Base-by-base conservation (phyloP, 1,140 invertebrate genomes). In the Adoxophyes honmai region DNA sequence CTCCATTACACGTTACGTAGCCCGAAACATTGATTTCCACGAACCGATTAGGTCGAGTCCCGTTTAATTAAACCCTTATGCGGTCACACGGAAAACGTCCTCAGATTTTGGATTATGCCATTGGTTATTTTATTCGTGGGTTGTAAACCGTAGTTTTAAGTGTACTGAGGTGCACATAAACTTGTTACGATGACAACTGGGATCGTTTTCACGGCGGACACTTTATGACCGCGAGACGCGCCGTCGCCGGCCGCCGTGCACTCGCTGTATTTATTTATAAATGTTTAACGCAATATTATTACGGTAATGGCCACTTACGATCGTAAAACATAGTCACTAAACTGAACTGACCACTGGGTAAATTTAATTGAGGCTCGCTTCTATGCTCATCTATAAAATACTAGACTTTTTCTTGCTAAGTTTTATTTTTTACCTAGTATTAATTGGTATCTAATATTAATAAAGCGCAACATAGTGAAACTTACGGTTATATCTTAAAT, bases 1-100 rank as follows among this genome's bases (percentile, higher is more conserved):
- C 66, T 72, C 73, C 70, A 86, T 88, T 80, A 73, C 66, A 69
- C 53, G 76, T 76, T 75, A 83, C 73, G 81, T 82, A 76, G 78
- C 70, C 68, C 75, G 66, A 78, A 70, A 85, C 79, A 82, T 77
- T 75, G 76, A 80, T 81, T 44, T 7, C 34, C 38, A 38, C n/a
- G 28, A 18, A 51, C 39, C 34, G 70, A 73, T 73, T 69, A 65
- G n/a, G 1, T 48, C 3, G 21, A 48, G n/a, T 48, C 16, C 11
- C 15, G 18, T 44, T 48, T 48, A 48, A 48, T 48, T 28, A 48
- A 33, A 33, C 21, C 28, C 28, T 44, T 21, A n/a, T n/a, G 18
- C 21, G 10, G 21, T 28, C 21, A 28, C 21, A 6, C 11, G 38
- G 2, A 21, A 48, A 48, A 48, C 21, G 8, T 48, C 42, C 21